Evolutionary conservation across 2,888 invertebrate species (phyloP), one percentile per base, ranked within the genome.

Genomic region (Andrena minutula): DNA sequence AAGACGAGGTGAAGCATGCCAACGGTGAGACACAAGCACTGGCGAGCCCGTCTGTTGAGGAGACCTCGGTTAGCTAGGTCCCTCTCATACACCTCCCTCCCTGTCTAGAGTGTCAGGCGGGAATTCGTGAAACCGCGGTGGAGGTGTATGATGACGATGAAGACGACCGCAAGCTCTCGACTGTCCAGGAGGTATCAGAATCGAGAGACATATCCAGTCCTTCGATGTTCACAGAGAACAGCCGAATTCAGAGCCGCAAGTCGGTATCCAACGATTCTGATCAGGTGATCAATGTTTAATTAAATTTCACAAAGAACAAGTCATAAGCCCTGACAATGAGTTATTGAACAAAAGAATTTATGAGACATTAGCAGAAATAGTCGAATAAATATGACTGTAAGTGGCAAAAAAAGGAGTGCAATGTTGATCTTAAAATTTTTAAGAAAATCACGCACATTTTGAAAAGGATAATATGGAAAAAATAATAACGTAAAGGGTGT

Each of bases 41-140:
- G 83, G 90, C 92, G 41, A 92, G 91, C 84, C 93, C 93, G 56
- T 93, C 91, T 65, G 88, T 92, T 76, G 94, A 93, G 82, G 93
- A 94, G 82, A 92, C 90, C 73, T 93, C 92, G 68, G 89, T 92
- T 84, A 93, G 91, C 91, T 93, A 93, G 91, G 91, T 92, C 83
- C 87, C 90, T 88, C 89, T 89, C 82, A 90, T 91, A 90, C 92
- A 91, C 89, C 90, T 90, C 87, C 89, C 89, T 88, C 85, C 88
- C 82, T 86, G 86, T 87, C 82, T 84, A 83, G 89, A 91, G 80
- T 89, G 85, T 82, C 88, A 83, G 68, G 73, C 64, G 41, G 81
- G 65, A 82, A 79, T 75, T 79, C 86, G 79, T 56, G 81, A 84
- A 83, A 87, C 83, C 77, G 86, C 87, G 81, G 78, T 75, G 87